Conservation (phyloP, 1,140 invertebrate species). For the Drosophila tani region DNA sequence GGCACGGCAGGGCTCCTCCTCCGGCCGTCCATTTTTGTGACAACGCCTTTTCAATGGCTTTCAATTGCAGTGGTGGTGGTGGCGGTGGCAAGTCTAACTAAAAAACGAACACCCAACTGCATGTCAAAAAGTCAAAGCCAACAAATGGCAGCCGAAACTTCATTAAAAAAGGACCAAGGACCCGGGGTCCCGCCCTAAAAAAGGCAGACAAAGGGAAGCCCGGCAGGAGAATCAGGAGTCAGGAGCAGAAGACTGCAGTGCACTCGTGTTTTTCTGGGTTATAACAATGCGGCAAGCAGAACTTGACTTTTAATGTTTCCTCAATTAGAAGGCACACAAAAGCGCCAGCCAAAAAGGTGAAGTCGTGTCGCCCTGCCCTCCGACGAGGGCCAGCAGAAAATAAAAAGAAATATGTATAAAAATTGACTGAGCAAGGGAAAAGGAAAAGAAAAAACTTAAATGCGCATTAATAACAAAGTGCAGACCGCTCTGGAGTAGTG, state of each 20-base stretch:
- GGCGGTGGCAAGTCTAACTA: slow-evolving; percentile 1
- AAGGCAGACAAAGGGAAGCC: slow-evolving; percentile 22
- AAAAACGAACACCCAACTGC: slow-evolving; percentile 32
- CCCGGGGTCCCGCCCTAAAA: not conserved
- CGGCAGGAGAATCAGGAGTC: slow-evolving; percentile 7
- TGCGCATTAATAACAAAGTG: slow-evolving; percentile 82
- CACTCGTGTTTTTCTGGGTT: slow-evolving; percentile 82
- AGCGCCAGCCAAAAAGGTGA: slow-evolving; percentile 74
- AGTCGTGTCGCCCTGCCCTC: slow-evolving; percentile 53
- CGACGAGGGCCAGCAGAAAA: slow-evolving; percentile 5
- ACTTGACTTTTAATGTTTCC: slow-evolving; percentile 83
- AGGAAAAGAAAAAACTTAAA: slow-evolving; percentile 68
- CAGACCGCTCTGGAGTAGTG: slow-evolving; percentile 43
- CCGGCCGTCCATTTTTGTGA: slow-evolving; percentile 31
- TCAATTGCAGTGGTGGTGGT: slow-evolving; percentile 56
- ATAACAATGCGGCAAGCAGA: slow-evolving; percentile 81
- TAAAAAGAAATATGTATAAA: slow-evolving; percentile 29
- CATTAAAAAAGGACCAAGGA: slow-evolving; percentile 55
- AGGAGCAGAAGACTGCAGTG: slow-evolving; percentile 62
- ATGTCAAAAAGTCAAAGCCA: slow-evolving; percentile 61
- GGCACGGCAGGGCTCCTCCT: no score
- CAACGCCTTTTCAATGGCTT: slow-evolving; percentile 65
- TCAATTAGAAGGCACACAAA: slow-evolving; percentile 80
- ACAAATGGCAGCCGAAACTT: slow-evolving; percentile 73
- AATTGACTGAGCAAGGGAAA: slow-evolving; percentile 27